Evolutionary conservation across 2,888 invertebrate genomes (phyloP).

Genomic region (Pollenia angustigena): DNA sequence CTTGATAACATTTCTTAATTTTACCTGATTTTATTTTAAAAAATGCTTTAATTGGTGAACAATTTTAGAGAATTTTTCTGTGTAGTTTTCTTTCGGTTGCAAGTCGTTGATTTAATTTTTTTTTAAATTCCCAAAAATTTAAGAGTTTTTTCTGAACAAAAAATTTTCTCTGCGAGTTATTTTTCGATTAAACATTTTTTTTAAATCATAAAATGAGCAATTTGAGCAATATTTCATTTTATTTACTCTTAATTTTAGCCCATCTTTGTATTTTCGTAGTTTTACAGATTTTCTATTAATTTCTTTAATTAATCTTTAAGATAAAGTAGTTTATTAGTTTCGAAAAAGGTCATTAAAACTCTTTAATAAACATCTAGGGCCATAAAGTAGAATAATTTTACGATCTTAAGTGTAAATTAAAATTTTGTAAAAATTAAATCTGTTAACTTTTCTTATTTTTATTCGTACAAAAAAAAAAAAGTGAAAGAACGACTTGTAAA

Average conservation of each 20-base stretch:
- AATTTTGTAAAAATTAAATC: constrained; percentile 39
- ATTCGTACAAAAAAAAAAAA: constrained; percentile 44
- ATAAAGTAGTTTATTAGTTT: constrained; percentile 59
- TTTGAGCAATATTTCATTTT: constrained; percentile 48
- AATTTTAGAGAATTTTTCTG: too few species aligned
- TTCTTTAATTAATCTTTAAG: constrained; percentile 22
- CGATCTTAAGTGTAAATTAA: constrained; percentile 44
- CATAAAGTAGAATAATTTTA: constrained; percentile 30
- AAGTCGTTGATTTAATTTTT: too few species aligned
- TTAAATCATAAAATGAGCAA: background rate
- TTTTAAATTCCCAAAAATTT: too few species aligned
- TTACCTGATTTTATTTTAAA: too few species aligned
- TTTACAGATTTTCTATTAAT: constrained; percentile 26
- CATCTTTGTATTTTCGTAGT: constrained; percentile 30
- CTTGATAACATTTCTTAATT: too few species aligned
- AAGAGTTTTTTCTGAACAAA: too few species aligned
- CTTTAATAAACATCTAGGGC: constrained; percentile 1
- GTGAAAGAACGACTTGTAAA: constrained; percentile 8
- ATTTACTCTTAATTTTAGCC: constrained; percentile 11
- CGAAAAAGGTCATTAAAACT: constrained; percentile 42
- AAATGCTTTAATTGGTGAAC: too few species aligned
- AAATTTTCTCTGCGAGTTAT: too few species aligned
- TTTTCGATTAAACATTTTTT: too few species aligned
- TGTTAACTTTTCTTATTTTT: constrained; percentile 57
- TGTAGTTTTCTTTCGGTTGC: too few species aligned